Base-by-base conservation (phyloP, 2,888 invertebrate genomes). In the Meloe dianella region DNA sequence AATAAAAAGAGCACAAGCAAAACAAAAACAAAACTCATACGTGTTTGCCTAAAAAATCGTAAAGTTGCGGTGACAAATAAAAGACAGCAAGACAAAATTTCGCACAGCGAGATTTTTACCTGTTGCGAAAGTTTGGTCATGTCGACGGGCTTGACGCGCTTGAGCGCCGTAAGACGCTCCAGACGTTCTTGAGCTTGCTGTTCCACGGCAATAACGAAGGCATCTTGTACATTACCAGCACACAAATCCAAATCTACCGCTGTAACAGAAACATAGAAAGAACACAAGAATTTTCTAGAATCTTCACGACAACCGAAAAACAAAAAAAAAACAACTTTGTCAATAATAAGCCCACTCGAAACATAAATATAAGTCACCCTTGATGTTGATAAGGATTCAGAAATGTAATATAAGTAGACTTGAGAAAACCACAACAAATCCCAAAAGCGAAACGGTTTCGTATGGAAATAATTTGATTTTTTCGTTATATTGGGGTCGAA, bases 121-220 rank as follows among this genome's bases (percentile, higher is more conserved):
- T 94, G 93, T 84, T 92, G 90, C 78, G 93, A 93, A 75, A 95
- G 88, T 85, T 94, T 92, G 82, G 93, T 93, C 91, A 96, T 95
- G 87, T 96, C 95, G 83, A 95, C 92, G 68, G 97, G 96, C 78
- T 94, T 94, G 87, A 97, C 94, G 79, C 93, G 91, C 86, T 95
- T 94, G 87, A 96, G 92, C 75, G 95, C 94, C 71, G 96, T 94
- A 81, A 97, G 89, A 81, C 93, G 90, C 87, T 97, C 95, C 83
- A 97, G 88, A 80, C 96, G 91, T 87, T 96, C 95, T 79, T 94
- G 88, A 70, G 94, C 95, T 87, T 94, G 95, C 87, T 97, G 95
- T 87, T 97, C 97, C 84, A 97, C 96, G 75, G 97, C 97, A 86
- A 97, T 97, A 87, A 97, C 96, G 89, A 97, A 97, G 75, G 97